Conservation (phyloP, 2,888 invertebrate genomes). For the Melinaea marsaeus region DNA sequence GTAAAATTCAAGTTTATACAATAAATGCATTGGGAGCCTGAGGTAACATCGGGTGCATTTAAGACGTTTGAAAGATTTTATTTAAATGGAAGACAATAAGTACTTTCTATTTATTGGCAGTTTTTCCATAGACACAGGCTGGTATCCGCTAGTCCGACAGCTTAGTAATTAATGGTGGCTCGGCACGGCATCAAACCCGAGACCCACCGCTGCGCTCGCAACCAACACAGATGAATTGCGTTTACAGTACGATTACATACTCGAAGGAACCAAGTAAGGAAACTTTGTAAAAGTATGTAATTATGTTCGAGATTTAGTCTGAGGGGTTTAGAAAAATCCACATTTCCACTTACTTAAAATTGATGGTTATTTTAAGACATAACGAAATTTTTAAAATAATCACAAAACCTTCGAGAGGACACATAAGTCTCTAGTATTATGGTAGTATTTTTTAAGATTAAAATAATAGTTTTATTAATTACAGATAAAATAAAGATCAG, state of each 20-base stretch:
- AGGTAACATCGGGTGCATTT: background rate
- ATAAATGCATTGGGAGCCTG: too few relatives aligned
- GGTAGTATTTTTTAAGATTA: too few relatives aligned
- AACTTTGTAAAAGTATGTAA: background rate
- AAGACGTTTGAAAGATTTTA: background rate
- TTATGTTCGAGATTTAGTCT: too few relatives aligned
- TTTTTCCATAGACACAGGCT: constrained; percentile 13
- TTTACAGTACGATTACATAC: background rate
- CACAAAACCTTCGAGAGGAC: too few relatives aligned
- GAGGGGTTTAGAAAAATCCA: too few relatives aligned
- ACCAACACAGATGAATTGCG: constrained; percentile 34
- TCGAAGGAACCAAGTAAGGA: background rate
- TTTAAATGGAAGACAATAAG: background rate
- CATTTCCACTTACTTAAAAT: too few relatives aligned
- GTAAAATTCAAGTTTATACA: too few relatives aligned
- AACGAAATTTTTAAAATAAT: too few relatives aligned
- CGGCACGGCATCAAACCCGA: constrained; percentile 44
- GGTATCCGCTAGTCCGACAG: constrained; percentile 30
- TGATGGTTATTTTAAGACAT: too few relatives aligned
- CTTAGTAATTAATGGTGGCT: constrained; percentile 49
- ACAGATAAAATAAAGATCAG: too few relatives aligned
- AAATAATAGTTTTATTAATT: too few relatives aligned
- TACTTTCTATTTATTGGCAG: constrained; percentile 4
- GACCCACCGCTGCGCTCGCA: constrained; percentile 41
- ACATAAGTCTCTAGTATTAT: too few relatives aligned